A percentile compares a stretch with the other conserved stretches of the same genome.
Conservation (phyloP, 2,113 vertebrate genomes). For the Ibidorhyncha struthersii region DNA sequence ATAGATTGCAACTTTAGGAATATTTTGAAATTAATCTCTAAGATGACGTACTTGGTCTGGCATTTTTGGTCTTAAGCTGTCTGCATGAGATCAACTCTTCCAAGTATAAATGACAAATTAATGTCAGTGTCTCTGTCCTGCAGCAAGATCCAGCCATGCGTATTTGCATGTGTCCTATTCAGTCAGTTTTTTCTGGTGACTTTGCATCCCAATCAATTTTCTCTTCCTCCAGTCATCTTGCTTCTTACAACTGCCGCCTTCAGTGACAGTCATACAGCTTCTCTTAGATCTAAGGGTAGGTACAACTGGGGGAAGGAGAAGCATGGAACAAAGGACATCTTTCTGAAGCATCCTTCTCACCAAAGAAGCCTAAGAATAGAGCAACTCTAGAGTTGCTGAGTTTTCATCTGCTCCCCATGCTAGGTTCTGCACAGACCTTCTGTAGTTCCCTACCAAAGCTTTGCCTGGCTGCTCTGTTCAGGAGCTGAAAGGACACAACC, state of each 20-base stretch:
- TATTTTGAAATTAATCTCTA: background rate
- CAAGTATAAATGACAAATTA: background rate
- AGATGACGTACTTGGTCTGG: background rate
- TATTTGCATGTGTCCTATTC: background rate
- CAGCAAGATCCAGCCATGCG: background rate
- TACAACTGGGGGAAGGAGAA: accelerated
- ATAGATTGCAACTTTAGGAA: background rate
- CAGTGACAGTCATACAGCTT: background rate
- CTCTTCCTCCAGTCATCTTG: background rate
- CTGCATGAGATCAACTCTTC: background rate
- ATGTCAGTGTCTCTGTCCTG: background rate
- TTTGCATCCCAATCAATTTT: background rate
- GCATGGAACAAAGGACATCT: background rate
- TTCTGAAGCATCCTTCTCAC: background rate
- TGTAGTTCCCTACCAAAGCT: background rate
- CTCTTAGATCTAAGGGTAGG: background rate
- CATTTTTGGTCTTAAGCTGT: background rate
- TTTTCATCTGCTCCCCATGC: background rate
- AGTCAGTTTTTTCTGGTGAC: background rate
- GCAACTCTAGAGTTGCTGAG: background rate
- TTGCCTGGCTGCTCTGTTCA: background rate
- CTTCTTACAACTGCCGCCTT: background rate
- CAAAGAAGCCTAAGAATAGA: background rate
- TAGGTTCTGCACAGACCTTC: background rate
- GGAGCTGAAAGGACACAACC: background rate